Base-by-base conservation (phyloP, 2,797 vertebrate species). In the Ibycter americanus region DNA sequence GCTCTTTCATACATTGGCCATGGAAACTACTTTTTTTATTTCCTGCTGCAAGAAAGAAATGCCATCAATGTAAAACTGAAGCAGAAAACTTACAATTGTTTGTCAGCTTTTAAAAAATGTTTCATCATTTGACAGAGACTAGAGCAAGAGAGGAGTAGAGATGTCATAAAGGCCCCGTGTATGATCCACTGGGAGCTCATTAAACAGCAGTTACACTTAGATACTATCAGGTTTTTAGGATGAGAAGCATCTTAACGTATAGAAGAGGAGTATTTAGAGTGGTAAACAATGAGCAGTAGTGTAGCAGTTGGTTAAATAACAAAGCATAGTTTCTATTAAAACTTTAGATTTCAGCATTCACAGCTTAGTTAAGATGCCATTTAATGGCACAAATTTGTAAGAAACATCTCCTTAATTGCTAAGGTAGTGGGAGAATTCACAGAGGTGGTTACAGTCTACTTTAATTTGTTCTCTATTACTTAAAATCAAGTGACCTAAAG, bases 181-280 rank as follows among this genome's bases (percentile, higher is more conserved):
- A 17, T 40, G 80, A 74, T 96, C 90, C 93, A 77, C 49, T 93
- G 94, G 93, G 90, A 97, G 42, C 91, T 97, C 91, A 93, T 95
- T 97, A 96, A 82, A 94, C 93, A 86, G 62, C 49, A 51, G 70
- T 92, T 93, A 90, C 70, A 61, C 83, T 96, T 92, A 90, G 83
- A 84, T 93, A 47, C 56, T 63, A 68, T 89, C 82, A 87, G 42
- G 25, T 67, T 92, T 96, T 89, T 87, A 79, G 74, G 70, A 91
- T 87, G 78, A 87, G 56, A 80, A 89, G 22, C 67, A 82, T 86
- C 83, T 87, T 84, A 74, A 46, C 18, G 10, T 27, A 27, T 87
- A 68, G 62, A 83, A 96, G 20, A 89, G 34, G n/a, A 78, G 9
- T 58, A 91, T 87, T 81, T 85, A 74, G 87, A 93, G 46, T 49